These are phyloP conservation scores for Ochlodes sylvanus DNA, from an alignment of 2,888 invertebrate species.

Conservation along the genomic window DNA sequence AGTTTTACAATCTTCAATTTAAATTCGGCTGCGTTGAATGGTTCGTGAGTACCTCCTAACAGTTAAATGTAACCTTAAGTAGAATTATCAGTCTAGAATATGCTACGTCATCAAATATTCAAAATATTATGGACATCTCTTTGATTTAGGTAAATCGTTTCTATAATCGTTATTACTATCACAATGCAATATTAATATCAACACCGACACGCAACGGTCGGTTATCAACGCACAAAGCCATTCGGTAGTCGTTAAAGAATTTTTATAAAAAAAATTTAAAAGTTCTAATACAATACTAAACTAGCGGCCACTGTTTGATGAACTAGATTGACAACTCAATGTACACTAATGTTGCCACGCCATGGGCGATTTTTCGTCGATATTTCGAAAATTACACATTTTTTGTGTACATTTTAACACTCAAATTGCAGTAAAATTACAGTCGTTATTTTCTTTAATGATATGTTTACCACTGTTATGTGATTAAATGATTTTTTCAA, in stretches of 20 bases:
- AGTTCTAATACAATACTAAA: slow-evolving; percentile 13
- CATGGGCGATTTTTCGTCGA: no score
- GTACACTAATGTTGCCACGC: no score
- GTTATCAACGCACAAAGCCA: slow-evolving; percentile 16
- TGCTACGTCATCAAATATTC: slow-evolving; percentile 30
- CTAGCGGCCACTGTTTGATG: no score
- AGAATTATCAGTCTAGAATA: slow-evolving; percentile 32
- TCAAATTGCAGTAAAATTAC: no score
- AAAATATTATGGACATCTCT: slow-evolving; percentile 32
- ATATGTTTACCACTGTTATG: no score
- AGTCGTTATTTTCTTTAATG: no score
- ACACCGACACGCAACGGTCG: not conserved
- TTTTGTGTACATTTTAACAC: no score
- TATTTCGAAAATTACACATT: no score
- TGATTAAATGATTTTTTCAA: no score
- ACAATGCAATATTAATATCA: slow-evolving; percentile 8
- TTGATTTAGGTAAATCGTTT: slow-evolving; percentile 23
- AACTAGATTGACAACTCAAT: no score
- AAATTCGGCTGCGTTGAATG: slow-evolving; percentile 35
- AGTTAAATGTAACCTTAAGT: slow-evolving; percentile 24
- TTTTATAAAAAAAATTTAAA: slow-evolving; percentile 27
- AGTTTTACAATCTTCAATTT: slow-evolving; percentile 28
- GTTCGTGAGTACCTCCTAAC: slow-evolving; percentile 10
- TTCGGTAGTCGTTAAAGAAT: slow-evolving; percentile 2
- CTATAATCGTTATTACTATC: slow-evolving; percentile 18